phyloP scores from a whole-genome alignment of 2,888 invertebrate genomes.

The Odontocolon sp. region DNA sequence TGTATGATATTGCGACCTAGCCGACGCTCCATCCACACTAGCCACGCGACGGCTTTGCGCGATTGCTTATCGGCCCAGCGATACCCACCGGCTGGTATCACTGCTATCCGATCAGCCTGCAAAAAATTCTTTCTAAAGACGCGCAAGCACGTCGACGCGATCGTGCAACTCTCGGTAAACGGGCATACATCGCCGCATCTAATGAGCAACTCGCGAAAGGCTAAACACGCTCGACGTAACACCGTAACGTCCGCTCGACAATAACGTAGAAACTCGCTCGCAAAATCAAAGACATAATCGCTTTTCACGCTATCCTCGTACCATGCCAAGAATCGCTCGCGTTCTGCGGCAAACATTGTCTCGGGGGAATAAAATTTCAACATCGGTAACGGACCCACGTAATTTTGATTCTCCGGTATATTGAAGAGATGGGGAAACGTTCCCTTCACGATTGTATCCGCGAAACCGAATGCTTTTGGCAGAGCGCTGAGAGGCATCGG shows the following conservation, averaged over 20 bases:
- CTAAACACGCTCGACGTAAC: conserved; percentile 67
- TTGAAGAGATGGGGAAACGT: conserved; percentile 67
- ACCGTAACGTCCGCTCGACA: conserved; percentile 66
- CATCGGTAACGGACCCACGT: conserved; percentile 62
- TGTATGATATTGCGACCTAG: conserved; percentile 10
- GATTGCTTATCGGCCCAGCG: conserved; percentile 24
- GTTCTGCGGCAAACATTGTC: conserved; percentile 47
- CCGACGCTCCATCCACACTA: conserved; percentile 1
- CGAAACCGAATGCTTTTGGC: conserved; percentile 66
- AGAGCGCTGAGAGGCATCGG: conserved; percentile 63
- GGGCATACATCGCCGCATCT: conserved; percentile 64
- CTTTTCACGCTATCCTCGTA: conserved; percentile 48
- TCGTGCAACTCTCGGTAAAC: conserved; percentile 64
- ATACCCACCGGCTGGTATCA: conserved; percentile 23
- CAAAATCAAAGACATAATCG: conserved; percentile 64
- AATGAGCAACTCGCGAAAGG: conserved; percentile 61
- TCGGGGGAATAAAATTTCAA: conserved; percentile 60
- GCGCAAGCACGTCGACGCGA: conserved; percentile 36
- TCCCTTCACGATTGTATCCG: conserved; percentile 56
- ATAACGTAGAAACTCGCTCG: conserved; percentile 66
- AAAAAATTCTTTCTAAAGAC: conserved; percentile 40
- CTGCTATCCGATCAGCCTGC: neutral
- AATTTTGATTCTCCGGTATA: conserved; percentile 61
- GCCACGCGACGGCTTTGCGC: too few species aligned
- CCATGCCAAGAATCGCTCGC: conserved; percentile 63